A percentile compares a stretch with the other conserved stretches of the same genome.
These are phyloP conservation scores for Heliconius himera DNA, from an alignment of 1,140 invertebrate genomes.

Conservation along the genomic window DNA sequence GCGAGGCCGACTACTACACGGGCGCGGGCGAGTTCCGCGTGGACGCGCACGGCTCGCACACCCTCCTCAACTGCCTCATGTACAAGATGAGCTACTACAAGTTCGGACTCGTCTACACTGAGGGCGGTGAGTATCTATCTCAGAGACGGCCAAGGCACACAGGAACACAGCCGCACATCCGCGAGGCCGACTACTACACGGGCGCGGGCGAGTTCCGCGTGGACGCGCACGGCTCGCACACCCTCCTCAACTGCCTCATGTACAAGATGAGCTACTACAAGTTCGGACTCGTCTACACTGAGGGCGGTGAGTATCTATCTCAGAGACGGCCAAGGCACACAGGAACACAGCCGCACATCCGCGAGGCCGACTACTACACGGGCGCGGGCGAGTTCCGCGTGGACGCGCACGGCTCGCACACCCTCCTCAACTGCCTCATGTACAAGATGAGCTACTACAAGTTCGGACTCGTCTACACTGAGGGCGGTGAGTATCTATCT, in stretches of 20 bases:
- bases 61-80: constrained; percentile 95
- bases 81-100: constrained; percentile 98
- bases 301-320: constrained; percentile 86
- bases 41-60: constrained; percentile 93
- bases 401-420: constrained; percentile 93
- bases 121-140: constrained; percentile 86
- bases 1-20: constrained; percentile 98
- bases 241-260: constrained; percentile 95
- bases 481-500: constrained; percentile 86
- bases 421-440: constrained; percentile 95
- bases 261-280: constrained; percentile 98
- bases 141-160: too few relatives aligned
- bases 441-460: constrained; percentile 98
- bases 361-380: constrained; percentile 98
- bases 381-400: constrained; percentile 96
- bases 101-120: constrained; percentile 97
- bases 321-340: too few relatives aligned
- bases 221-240: constrained; percentile 93
- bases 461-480: constrained; percentile 97
- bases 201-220: constrained; percentile 96
- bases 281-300: constrained; percentile 97
- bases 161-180: constrained; percentile 93
- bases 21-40: constrained; percentile 96
- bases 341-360: constrained; percentile 93
- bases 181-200: constrained; percentile 98